Evolutionary conservation across 2,797 vertebrate species (phyloP), one percentile per base, ranked within the genome.

Genomic region (Girardinus metallicus): DNA sequence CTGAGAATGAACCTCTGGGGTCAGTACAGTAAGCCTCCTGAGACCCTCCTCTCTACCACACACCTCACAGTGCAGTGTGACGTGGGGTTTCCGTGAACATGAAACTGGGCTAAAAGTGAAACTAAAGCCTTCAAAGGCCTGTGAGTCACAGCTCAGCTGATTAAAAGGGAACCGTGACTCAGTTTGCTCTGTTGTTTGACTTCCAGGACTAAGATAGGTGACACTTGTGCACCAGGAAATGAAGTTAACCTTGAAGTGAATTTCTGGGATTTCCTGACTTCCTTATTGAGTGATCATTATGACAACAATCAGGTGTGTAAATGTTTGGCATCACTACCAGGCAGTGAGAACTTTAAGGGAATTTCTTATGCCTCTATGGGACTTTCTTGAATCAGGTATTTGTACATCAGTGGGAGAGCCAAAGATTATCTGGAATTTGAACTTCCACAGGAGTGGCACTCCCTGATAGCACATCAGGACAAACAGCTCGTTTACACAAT

Each of bases 21-120:
- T 46, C 8, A 41, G 29, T 51, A 3, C 21, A 2, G 26, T 23
- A 29, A 84, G n/a, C 31, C 5, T 47, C 23, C 44, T 26, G 29
- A 31, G 49, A 44, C 44, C 51, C 51, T 26, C 1, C 36, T 29
- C 39, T 18, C 8, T 21, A 5, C 43, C 43, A 1, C 15, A 1
- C 16, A 12, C 0, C 5, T 1, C 0, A 26, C 46, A 34, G 12
- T 26, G 4, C 2, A 4, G 13, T 18, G 8, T 76, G 44, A 73
- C 26, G 0, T 0, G 7, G 21, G 1, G 0, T 74, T 26, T 73
- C 29, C 12, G 9, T 1, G 0, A 66, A 57, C 1, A 44, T 68
- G 78, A 86, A 71, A 82, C 60, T 10, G 9, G 4, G 1, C 0
- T 2, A 1, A 29, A 83, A 86, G 43, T 73, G 81, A 88, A 91